A percentile compares a stretch with the other conserved stretches of the same genome.
Evolutionary conservation across 2,113 vertebrate genomes (phyloP).

Genomic region (Pimephales promelas): DNA sequence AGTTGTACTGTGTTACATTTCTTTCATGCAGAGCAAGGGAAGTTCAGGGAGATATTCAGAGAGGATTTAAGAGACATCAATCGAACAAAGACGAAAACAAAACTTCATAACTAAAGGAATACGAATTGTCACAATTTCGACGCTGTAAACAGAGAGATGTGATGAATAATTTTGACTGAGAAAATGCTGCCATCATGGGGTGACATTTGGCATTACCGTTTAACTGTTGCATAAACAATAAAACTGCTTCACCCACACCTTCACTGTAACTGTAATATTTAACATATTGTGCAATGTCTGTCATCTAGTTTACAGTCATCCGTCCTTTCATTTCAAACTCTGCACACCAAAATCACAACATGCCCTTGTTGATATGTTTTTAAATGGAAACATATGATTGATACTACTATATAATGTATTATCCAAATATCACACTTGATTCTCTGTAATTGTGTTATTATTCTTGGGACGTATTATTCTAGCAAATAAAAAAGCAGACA

Average conservation of each 20-base stretch:
- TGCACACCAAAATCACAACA: background rate
- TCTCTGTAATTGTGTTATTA: background rate
- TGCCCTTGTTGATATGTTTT: background rate
- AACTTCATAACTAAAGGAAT: background rate
- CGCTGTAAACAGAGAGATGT: background rate
- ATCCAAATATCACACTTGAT: background rate
- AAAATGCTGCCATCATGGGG: slow-evolving; percentile 28
- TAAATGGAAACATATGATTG: no score
- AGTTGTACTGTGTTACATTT: no score
- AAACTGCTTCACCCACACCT: background rate
- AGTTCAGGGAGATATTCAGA: background rate
- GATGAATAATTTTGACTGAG: background rate
- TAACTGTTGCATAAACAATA: background rate
- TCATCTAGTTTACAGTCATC: background rate
- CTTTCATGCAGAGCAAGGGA: background rate
- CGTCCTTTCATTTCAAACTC: background rate
- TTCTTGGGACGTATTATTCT: background rate
- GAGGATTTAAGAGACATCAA: background rate
- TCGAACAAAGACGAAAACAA: background rate
- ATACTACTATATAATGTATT: no score
- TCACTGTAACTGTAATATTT: background rate
- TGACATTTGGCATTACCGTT: background rate
- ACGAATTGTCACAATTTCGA: background rate
- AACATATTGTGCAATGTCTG: background rate
- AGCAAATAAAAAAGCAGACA: no score